Base-by-base conservation (phyloP, 2,797 vertebrate genomes). In the Atherinosoma microstoma region DNA sequence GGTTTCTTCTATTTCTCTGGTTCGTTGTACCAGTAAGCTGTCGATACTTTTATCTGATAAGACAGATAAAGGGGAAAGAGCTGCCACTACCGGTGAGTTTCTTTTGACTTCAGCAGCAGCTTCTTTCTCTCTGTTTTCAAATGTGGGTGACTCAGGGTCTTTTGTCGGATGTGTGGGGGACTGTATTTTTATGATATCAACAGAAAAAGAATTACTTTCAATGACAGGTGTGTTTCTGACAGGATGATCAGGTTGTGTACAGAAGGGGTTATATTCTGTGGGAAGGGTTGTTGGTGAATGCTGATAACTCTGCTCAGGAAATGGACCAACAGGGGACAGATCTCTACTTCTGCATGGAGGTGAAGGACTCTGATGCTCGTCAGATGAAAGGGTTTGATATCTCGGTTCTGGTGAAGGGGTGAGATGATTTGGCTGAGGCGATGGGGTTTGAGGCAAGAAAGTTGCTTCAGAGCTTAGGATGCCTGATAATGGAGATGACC, bases 321-420 rank as follows among this genome's bases (percentile, higher is more conserved):
- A 83, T 24, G 16, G 22, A 22, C 56, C 16, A 67, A 64, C 58
- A 47, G 86, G 83, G 58, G 88, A 89, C 27, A 27, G 72, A 54
- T 84, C 61, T 77, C 64, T 82, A 73, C 70, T 70, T 54, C 62
- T 84, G 29, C 58, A 57, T 65, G 80, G 71, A 77, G 79, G 70
- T 61, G 84, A 89, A 24, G 70, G 63, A 77, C 64, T 86, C 71
- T 57, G 76, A 72, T 70, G 36, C 47, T 42, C 69, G 18, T 84
- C 68, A n/a, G 76, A 56, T 24, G 68, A 82, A 53, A 58, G 30
- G 15, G 57, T 86, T 63, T 74, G 76, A 75, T 73, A 66, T 66
- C 56, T 82, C 49, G 53, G 70, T 59, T 89, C 79, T 74, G 87
- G 85, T 35, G 87, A 88, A 12, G 67, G 74, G 49, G 76, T 75